Base-by-base conservation (phyloP, 2,113 vertebrate genomes). In the Sapajus apella region DNA sequence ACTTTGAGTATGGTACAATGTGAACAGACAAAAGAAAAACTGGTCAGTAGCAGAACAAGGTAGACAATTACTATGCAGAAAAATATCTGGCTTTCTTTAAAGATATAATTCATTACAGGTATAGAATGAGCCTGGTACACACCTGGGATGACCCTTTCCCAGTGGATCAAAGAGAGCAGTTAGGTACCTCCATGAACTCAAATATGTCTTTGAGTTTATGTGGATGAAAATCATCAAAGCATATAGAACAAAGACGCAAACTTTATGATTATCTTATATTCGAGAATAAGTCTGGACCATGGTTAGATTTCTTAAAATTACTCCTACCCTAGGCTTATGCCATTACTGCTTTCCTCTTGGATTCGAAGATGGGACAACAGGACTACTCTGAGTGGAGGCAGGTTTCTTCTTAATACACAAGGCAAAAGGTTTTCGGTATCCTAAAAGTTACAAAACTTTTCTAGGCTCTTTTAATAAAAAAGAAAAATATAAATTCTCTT, bases 11-110 rank as follows among this genome's bases (percentile, higher is more conserved):
- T 45, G 5, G 61, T 75, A 55, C 18, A 30, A 35, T 11, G 5
- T 75, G 77, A 75, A 90, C n/a, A 95, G 55, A 96, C 56, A 95
- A 96, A 94, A 93, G 91, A 77, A 95, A 94, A 95, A 84, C 18
- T 83, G 14, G 72, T 73, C 92, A 87, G 92, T 72, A 81, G 58
- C 68, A 66, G 35, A 93, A 93, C 55, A 40, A 94, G 72, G 32
- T 56, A 80, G 14, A 90, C 56, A 96, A 52, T 92, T 55, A 75
- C 13, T 52, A 61, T 50, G 32, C 95, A 93, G 64, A 56, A 95
- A 96, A 97, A 52, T 35, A 18, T 21, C 40, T 30, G 13, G 8
- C 56, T 50, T 91, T 75, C 72, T 55, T 64, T 37, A 55, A 85
- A 64, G 4, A 70, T 16, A 4, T 25, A 66, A 47, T 35, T 45